A percentile compares a stretch with the other conserved stretches of the same genome.
Evolutionary conservation across 1,140 invertebrate species (phyloP).

Genomic region (Frieseomelitta varia): DNA sequence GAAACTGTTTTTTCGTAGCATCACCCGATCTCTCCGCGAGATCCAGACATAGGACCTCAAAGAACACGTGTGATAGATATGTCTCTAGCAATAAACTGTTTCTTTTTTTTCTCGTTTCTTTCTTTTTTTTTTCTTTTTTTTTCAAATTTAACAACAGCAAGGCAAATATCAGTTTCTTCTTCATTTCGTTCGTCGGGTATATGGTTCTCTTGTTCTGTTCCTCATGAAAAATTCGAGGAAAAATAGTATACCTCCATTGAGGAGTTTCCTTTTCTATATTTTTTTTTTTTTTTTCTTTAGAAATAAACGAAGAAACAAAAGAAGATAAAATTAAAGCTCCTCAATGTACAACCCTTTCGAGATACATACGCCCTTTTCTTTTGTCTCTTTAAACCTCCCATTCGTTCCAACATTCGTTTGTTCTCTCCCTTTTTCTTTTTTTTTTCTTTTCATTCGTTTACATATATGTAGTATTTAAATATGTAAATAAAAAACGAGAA

Average conservation of each 20-base stretch:
- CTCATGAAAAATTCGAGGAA: not conserved
- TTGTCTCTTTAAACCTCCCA: not conserved
- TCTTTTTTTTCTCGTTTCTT: not conserved
- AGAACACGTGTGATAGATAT: constrained; percentile 38
- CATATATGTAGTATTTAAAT: constrained; percentile 19
- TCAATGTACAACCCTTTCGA: not conserved
- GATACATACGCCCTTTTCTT: not conserved
- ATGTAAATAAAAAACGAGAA: not conserved
- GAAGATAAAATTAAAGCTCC: not conserved
- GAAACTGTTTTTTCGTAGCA: constrained; percentile 30
- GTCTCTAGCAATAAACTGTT: constrained; percentile 36
- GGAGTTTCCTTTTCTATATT: too few relatives aligned
- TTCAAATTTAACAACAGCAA: constrained; percentile 16
- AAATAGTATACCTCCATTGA: not conserved
- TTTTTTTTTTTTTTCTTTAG: not conserved
- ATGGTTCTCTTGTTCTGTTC: not conserved
- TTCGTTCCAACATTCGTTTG: not conserved
- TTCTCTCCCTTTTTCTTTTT: not conserved
- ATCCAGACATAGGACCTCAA: not conserved
- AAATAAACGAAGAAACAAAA: not conserved
- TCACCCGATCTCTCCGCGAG: not conserved
- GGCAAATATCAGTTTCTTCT: constrained; percentile 4
- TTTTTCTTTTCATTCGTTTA: not conserved
- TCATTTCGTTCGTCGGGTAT: not conserved
- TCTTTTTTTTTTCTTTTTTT: too few relatives aligned